These are phyloP conservation scores for Musca vetustissima DNA, from an alignment of 1,140 invertebrate genomes.

Conservation along the genomic window DNA sequence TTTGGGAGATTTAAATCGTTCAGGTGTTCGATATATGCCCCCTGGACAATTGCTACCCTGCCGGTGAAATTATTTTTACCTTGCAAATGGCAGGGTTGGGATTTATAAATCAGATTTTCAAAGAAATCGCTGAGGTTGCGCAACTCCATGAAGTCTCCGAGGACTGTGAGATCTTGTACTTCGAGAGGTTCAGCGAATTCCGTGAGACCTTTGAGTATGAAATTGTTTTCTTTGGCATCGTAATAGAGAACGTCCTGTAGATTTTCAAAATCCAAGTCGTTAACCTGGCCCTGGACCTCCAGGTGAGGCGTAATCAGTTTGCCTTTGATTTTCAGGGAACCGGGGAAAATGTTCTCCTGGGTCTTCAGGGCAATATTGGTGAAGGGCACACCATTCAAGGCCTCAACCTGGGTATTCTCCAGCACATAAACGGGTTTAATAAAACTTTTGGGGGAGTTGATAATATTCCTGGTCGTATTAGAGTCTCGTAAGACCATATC, in stretches of 20 bases:
- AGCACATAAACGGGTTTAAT: conserved; percentile 24
- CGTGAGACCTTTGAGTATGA: conserved; percentile 34
- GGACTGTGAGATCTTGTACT: conserved; percentile 36
- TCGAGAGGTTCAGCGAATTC: not conserved
- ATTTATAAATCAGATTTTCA: conserved; percentile 38
- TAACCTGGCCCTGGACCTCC: conserved; percentile 31
- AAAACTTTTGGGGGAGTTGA: conserved; percentile 44
- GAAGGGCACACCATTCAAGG: conserved; percentile 42
- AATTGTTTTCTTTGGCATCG: conserved; percentile 25
- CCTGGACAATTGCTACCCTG: conserved; percentile 35
- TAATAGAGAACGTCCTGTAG: conserved; percentile 33
- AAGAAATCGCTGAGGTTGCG: conserved; percentile 33
- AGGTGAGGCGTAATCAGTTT: conserved; percentile 33
- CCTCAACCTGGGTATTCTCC: conserved; percentile 30
- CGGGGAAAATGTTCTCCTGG: conserved; percentile 28
- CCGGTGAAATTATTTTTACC: conserved; percentile 42
- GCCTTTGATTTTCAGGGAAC: conserved; percentile 35
- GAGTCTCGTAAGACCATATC: conserved; percentile 39
- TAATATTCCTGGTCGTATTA: conserved; percentile 7
- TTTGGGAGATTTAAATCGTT: conserved; percentile 32
- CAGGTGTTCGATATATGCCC: conserved; percentile 32
- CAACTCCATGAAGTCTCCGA: conserved; percentile 30
- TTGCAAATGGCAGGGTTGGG: not conserved
- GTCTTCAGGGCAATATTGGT: conserved; percentile 35
- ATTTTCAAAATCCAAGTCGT: conserved; percentile 13